Evolutionary conservation across 2,888 invertebrate genomes (phyloP).

Genomic region (Megastigmus dorsalis): DNA sequence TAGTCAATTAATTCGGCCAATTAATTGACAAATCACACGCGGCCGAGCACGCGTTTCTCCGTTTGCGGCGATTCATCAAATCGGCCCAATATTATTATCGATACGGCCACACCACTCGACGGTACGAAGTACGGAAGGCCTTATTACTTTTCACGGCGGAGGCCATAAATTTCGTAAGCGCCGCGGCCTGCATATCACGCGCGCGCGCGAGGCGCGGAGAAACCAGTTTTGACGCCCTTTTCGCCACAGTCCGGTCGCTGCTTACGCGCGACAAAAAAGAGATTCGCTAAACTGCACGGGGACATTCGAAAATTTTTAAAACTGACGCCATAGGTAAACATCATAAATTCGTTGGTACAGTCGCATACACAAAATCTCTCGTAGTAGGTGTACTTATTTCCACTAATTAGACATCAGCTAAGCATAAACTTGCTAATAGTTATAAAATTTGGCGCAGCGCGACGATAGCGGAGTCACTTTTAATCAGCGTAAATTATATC

Average conservation of each 20-base stretch:
- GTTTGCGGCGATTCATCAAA: conserved; percentile 25
- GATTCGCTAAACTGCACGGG: neutral
- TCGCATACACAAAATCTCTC: no score
- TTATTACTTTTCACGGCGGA: conserved; percentile 14
- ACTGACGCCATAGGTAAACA: conserved; percentile 3
- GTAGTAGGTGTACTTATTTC: no score
- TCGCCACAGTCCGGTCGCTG: no score
- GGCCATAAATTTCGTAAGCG: conserved; percentile 48
- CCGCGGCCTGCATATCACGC: conserved; percentile 1
- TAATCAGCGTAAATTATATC: no score
- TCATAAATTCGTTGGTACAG: conserved; percentile 36
- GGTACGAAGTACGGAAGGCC: neutral
- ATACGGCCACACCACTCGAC: neutral
- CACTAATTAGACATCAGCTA: no score
- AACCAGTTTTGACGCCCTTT: conserved; percentile 40
- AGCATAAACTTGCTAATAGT: no score
- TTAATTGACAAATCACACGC: conserved; percentile 45
- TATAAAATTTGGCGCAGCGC: no score
- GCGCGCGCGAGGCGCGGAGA: neutral
- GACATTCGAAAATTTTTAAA: neutral
- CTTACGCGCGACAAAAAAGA: neutral
- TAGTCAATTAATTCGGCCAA: conserved; percentile 14
- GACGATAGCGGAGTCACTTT: no score
- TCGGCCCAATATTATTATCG: conserved; percentile 26
- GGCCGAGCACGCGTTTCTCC: neutral